Base-by-base conservation (phyloP, 1,140 invertebrate genomes). In the Aricia agestis region DNA sequence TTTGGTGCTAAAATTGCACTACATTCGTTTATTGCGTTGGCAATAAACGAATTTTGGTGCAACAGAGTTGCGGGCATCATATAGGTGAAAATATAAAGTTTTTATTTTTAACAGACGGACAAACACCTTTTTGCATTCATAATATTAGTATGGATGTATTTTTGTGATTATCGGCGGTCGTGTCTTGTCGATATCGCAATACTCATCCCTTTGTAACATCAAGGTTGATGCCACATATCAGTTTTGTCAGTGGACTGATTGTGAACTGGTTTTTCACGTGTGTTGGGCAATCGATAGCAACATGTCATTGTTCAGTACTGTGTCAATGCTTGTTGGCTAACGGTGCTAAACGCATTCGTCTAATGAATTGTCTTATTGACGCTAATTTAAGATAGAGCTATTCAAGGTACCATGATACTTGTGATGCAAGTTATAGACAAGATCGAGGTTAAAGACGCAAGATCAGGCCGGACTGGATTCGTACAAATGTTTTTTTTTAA, bases 291-390 rank as follows among this genome's bases (percentile, higher is more conserved):
- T 59, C 59, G 59, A 19, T 63, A 19, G 19, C 18, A 25, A 63
- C 18, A 18, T 59, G 13, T 58, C 58, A 63, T 19, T 63, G 59
- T 19, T 25, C 59, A 1, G 58, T n/a, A 63, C 59, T 18, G 19
- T 63, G 59, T 63, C 59, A 63, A 63, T 63, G 59, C 58, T 63
- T 63, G 59, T 63, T 63, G 17, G 17, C 59, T 17, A 63, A 63
- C 10, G 10, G 59, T 11, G 59, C 18, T 63, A 63, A 63, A 25
- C 59, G 18, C 59, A 63, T 63, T 63, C 18, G 19, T 63, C 59
- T 18, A 25, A 19, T 63, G n/a, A 59, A 59, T 19, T 63, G 59
- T 63, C 19, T 63, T 63, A 63, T 63, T 63, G 59, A 19, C 59
- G 59, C 59, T 63, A 63, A 63, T 63, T 63, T 17, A 63, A 63